Percentiles rank a stretch among this genome's conserved stretches.
These are phyloP conservation scores for Ptiloglossa arizonensis DNA, from an alignment of 1,140 invertebrate genomes.

Conservation along the genomic window DNA sequence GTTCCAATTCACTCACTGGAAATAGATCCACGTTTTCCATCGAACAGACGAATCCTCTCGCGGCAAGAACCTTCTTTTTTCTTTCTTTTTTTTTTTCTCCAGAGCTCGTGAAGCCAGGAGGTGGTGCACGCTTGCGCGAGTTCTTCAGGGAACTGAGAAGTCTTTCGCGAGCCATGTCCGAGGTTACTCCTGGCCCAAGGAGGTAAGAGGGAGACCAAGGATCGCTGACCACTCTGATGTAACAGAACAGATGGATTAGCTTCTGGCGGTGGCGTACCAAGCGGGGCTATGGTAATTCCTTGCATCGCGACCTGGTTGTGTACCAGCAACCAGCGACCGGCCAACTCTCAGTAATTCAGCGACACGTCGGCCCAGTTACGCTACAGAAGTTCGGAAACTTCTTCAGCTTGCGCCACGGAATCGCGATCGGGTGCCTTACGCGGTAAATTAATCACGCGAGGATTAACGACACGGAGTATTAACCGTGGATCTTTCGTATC, in stretches of 20 bases:
- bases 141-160: slow-evolving; percentile 72
- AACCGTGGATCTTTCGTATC: too few relatives aligned
- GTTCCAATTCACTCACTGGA: too few relatives aligned
- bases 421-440: too few relatives aligned
- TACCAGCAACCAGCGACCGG: not conserved
- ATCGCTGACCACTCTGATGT: slow-evolving; percentile 79
- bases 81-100: too few relatives aligned
- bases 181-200: slow-evolving; percentile 54
- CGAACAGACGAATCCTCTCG: too few relatives aligned
- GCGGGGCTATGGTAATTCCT: slow-evolving; percentile 25
- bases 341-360: slow-evolving; percentile 6
- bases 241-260: slow-evolving; percentile 79
- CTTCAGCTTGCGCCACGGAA: not conserved
- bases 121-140: slow-evolving; percentile 51
- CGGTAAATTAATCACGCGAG: too few relatives aligned
- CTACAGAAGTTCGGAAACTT: not conserved
- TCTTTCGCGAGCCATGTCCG: slow-evolving; percentile 67
- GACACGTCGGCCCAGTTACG: slow-evolving; percentile 49
- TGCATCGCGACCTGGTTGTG: not conserved
- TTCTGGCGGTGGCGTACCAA: slow-evolving; percentile 30
- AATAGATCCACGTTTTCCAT: too few relatives aligned
- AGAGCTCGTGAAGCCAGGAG: not conserved
- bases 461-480: too few relatives aligned
- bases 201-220: slow-evolving; percentile 73
- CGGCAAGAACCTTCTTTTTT: too few relatives aligned